These are phyloP conservation scores for Sclerodermus sp. DNA, from an alignment of 2,888 invertebrate genomes.

Conservation along the genomic window DNA sequence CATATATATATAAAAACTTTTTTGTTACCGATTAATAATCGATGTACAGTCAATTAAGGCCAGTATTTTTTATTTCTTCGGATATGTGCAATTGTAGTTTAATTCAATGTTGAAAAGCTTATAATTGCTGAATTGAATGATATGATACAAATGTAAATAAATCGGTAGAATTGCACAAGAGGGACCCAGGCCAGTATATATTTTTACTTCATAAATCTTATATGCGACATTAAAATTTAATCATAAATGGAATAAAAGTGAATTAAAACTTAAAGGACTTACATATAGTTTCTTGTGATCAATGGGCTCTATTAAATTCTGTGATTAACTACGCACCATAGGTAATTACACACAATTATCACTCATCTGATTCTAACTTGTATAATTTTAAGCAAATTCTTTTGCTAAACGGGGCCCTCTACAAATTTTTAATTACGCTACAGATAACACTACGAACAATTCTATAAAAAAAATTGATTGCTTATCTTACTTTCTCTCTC, in stretches of 20 bases:
- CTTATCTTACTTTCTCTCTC: too few species aligned
- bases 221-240: not conserved
- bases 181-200: constrained; percentile 47
- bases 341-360: too few species aligned
- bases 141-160: not conserved
- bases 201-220: constrained; percentile 27
- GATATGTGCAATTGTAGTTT: constrained; percentile 19
- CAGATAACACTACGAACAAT: too few species aligned
- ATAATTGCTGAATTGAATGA: not conserved
- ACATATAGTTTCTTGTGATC: too few species aligned
- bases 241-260: not conserved
- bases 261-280: too few species aligned
- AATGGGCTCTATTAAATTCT: too few species aligned
- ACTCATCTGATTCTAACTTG: too few species aligned
- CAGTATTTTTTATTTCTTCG: constrained; percentile 33
- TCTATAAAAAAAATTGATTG: too few species aligned
- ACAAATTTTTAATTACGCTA: too few species aligned
- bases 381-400: too few species aligned
- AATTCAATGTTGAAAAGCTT: constrained; percentile 8
- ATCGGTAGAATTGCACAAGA: constrained; percentile 24
- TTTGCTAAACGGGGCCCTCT: too few species aligned
- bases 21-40: constrained; percentile 1
- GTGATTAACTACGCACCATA: too few species aligned
- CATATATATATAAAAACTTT: not conserved
- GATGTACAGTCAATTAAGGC: constrained; percentile 40